Base-by-base conservation (phyloP, 2,888 invertebrate species). In the Patella depressa region DNA sequence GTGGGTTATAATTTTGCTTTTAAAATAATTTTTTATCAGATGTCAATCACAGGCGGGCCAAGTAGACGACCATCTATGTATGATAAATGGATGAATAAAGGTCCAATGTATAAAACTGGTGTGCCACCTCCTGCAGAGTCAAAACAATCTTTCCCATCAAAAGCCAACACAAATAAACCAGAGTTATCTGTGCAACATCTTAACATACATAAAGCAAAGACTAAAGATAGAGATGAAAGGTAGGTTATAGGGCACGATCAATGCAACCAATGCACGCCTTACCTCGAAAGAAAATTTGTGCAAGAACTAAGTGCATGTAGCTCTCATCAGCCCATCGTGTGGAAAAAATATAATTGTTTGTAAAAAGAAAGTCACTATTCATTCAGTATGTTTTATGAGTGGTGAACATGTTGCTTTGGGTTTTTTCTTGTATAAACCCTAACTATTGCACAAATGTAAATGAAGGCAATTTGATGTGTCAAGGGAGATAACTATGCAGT, bases 171-270 rank as follows among this genome's bases (percentile, higher is more conserved):
- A 76, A 17, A 78, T 11, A 53, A 69, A 73, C 65, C 59, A 72
- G 74, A 59, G 17, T 55, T 81, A 7, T 79, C 74, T 59, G 80
- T 79, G 76, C 84, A 85, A 24, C 83, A 84, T 55, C 53, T 85
- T 11, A 77, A 80, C 24, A 71, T 80, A 12, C 83, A 85, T 73
- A 86, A 86, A 73, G 76, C 76, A 12, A 86, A 78, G 74, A 81
- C 85, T 5, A 85, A 82, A 72, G 87, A 87, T 79, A 84, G 83
- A 73, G 87, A 87, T 82, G 86, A 87, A 75, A 87, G 85, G 87
- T 87, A 78, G 9, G 53, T 24, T 45, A 45, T 45, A 45, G 45
- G 45, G 45, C 7, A 7, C 45, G 4, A 34, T 34, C 5, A 34
- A 34, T 34, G 5, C 34, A 45, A 45, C 45, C 45, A 45, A 45